A percentile compares a stretch with the other conserved stretches of the same genome.
Evolutionary conservation across 2,113 vertebrate species (phyloP).

Genomic region (Strigops habroptila): DNA sequence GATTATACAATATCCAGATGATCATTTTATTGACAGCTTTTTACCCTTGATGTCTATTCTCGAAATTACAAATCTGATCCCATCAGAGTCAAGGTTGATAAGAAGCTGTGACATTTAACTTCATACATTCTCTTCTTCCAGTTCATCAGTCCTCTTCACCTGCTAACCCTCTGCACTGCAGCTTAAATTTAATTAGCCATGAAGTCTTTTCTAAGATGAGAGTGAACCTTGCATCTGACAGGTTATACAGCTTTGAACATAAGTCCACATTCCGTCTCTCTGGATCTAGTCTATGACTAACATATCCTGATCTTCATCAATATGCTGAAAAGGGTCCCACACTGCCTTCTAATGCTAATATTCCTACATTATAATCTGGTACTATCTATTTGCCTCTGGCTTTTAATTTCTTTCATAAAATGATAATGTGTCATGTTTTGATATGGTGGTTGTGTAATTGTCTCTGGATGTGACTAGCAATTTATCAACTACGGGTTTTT

Average conservation of each 20-base stretch:
- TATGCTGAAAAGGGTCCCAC: neutral
- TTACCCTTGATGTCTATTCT: neutral
- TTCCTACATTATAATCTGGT: neutral
- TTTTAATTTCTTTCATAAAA: constrained; percentile 40
- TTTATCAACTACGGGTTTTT: neutral
- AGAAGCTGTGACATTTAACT: constrained; percentile 2
- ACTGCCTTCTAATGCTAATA: neutral
- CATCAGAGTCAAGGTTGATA: neutral
- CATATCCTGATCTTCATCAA: constrained; percentile 7
- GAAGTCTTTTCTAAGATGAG: neutral
- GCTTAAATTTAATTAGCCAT: neutral
- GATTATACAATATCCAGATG: neutral
- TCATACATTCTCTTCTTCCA: neutral
- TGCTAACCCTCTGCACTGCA: neutral
- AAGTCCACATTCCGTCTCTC: neutral
- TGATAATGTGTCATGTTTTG: neutral
- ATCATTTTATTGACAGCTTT: neutral
- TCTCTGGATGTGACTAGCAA: neutral
- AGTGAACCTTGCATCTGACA: neutral
- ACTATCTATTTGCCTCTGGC: constrained; percentile 3
- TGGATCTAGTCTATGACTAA: neutral
- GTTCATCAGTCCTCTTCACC: neutral
- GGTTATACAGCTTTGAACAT: neutral
- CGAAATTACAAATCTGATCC: neutral
- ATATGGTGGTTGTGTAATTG: neutral